Percentiles rank a stretch among this genome's conserved stretches.
phyloP scores from a whole-genome alignment of 1,140 invertebrate species.

The Drosophila melanogaster region Release_6_plus_ISO1_MT NC_004354.4:13169001-13169500 shows the following conservation, averaged over 20 bases:
- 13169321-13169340: neutral
- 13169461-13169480: conserved; percentile 14
- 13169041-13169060: conserved; percentile 48
- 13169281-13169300: neutral
- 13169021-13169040: conserved; percentile 51
- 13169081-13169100: too few relatives aligned
- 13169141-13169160: conserved; percentile 12
- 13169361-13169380: conserved; percentile 9
- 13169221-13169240: conserved; percentile 33
- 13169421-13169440: conserved; percentile 19
- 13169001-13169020: conserved; percentile 43
- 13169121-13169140: neutral
- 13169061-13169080: conserved; percentile 41
- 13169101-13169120: too few relatives aligned
- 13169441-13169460: neutral
- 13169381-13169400: conserved; percentile 45
- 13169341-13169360: conserved; percentile 1
- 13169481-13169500: neutral
- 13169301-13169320: conserved; percentile 2
- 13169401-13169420: conserved; percentile 3
- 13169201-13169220: conserved; percentile 48
- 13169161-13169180: conserved; percentile 12
- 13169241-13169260: conserved; percentile 27
- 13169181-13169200: conserved; percentile 70
- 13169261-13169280: neutral